Base-by-base conservation (phyloP, 2,888 invertebrate genomes). In the Ariolimax columbianus region DNA sequence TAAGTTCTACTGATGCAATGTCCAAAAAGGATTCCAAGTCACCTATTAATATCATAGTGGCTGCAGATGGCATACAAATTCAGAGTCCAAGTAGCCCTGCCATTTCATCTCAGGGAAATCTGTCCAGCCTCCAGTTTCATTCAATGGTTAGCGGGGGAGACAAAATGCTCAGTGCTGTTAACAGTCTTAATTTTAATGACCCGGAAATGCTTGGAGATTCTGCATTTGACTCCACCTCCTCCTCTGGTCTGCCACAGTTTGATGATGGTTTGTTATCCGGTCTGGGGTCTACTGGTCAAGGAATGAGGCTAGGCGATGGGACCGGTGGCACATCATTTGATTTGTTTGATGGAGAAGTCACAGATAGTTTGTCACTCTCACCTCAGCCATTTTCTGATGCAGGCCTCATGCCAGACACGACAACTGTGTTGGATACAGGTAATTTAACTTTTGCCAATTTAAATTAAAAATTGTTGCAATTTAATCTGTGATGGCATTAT, bases 81-180 rank as follows among this genome's bases (percentile, higher is more conserved):
- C 87, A 88, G 51, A 91, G 92, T 38, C 93, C 93, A 84, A 89
- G 91, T 43, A 92, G 93, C 88, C 93, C 93, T 14, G 90, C 90
- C 63, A 88, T 89, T 40, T 82, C 88, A 23, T 88, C 91, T 0
- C 92, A 91, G 77, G 89, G 89, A 73, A 78, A 72, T 30, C 30
- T 72, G 47, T 73, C 82, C 17, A 47, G 66, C 33, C 86, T 93
- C 77, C 90, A 91, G 51, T 93, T 90, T 79, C 91, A 91, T 75
- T 88, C 92, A 23, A 88, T 91, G 66, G 92, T 91, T 4, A 90
- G 88, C 40, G 89, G 91, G 26, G 92, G 93, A 23, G 94, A 94
- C 87, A 92, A 94, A 36, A 94, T 94, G 93, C 91, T 94, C 59
- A 94, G 93, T 92, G 94, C 93, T 82, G 92, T 94, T 63, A 93